phyloP scores from a whole-genome alignment of 2,888 invertebrate species.

The Caenorhabditis drosophilae region DNA sequence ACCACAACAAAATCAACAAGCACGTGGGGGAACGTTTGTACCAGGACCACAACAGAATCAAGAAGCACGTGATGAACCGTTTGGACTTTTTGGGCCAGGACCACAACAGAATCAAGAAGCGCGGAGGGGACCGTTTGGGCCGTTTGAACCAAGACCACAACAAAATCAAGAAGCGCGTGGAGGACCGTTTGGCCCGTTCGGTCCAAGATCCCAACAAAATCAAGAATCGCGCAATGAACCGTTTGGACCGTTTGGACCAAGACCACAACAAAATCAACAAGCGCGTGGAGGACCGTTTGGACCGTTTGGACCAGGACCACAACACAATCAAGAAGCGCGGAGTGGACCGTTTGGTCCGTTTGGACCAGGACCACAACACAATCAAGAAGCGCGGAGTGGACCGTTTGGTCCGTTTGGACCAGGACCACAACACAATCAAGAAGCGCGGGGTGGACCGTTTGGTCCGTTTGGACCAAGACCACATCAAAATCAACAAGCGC shows the following conservation, averaged over 20 bases:
- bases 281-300: constrained; percentile 2
- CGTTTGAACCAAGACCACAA: constrained; percentile 16
- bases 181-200: constrained; percentile 1
- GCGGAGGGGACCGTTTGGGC: constrained; percentile 1
- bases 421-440: constrained; percentile 7
- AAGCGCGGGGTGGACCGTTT: neutral
- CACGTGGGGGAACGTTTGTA: no score
- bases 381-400: constrained; percentile 6
- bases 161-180: constrained; percentile 6
- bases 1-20: no score
- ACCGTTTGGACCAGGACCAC: constrained; percentile 8
- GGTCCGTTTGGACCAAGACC: constrained; percentile 12
- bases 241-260: constrained; percentile 2
- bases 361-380: constrained; percentile 8
- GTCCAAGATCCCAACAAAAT: constrained; percentile 7
- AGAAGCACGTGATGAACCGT: neutral
- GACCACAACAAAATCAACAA: constrained; percentile 1
- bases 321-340: constrained; percentile 5
- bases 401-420: constrained; percentile 13
- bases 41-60: constrained; percentile 5
- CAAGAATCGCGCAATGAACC: constrained; percentile 2
- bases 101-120: constrained; percentile 8
- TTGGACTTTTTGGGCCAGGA: constrained; percentile 12
- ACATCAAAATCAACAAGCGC: constrained; percentile 10
- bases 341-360: constrained; percentile 5